Evolutionary conservation across 2,888 invertebrate species (phyloP).

Genomic region (Apoderus coryli): DNA sequence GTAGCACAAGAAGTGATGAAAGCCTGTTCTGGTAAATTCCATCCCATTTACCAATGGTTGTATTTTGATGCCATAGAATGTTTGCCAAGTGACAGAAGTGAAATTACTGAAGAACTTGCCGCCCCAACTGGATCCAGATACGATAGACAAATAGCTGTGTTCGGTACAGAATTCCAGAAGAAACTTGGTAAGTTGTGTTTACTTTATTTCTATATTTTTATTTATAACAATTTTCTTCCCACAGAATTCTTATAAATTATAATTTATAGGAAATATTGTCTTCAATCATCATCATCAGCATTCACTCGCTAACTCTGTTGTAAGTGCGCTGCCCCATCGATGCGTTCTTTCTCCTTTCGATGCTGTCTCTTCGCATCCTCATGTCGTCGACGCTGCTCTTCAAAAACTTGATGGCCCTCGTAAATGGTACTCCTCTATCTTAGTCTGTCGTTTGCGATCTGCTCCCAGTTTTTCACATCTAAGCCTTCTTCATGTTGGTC

Average conservation of each 20-base stretch:
- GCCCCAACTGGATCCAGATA: constrained; percentile 58
- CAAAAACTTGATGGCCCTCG: no score
- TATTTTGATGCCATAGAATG: constrained; percentile 96
- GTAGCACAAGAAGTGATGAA: constrained; percentile 99
- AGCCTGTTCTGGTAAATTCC: constrained; percentile 92
- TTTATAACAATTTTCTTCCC: constrained; percentile 1
- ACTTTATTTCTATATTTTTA: not conserved
- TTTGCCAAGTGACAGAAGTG: constrained; percentile 51
- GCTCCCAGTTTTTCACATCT: no score
- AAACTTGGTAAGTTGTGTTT: constrained; percentile 45
- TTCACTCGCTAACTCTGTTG: no score
- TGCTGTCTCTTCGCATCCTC: no score
- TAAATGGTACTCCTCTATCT: no score
- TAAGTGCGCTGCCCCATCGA: no score
- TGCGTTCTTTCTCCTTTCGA: no score
- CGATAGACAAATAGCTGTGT: constrained; percentile 86
- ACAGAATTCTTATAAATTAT: not conserved
- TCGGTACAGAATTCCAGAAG: constrained; percentile 82
- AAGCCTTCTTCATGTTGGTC: no score
- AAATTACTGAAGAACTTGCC: constrained; percentile 58
- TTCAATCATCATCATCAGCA: no score
- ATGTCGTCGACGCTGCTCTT: no score
- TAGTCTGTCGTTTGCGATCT: no score
- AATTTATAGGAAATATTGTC: no score
- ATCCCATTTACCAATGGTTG: constrained; percentile 84